phyloP scores from a whole-genome alignment of 2,888 invertebrate species.

The Pammene fasciana region DNA sequence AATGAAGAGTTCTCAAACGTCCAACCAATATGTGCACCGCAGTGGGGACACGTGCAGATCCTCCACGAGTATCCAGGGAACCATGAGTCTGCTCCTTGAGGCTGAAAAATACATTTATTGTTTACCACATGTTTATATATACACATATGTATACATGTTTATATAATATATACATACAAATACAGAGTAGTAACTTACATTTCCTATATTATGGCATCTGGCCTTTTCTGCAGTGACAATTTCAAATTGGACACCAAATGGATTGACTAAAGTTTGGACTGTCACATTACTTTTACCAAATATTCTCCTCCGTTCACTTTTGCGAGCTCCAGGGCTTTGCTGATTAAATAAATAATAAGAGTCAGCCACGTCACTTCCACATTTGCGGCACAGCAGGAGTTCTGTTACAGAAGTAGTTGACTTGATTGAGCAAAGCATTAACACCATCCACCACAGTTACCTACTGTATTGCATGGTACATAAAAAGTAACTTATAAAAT shows the following conservation, averaged over 20 bases:
- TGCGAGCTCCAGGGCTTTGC: conserved; percentile 76
- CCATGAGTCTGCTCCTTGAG: conserved; percentile 84
- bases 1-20: conserved; percentile 75
- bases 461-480: neutral
- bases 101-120: conserved; percentile 58
- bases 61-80: conserved; percentile 87
- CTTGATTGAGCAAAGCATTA: conserved; percentile 11
- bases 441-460: conserved; percentile 1
- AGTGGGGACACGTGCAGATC: conserved; percentile 84
- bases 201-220: conserved; percentile 79
- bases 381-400: conserved; percentile 82
- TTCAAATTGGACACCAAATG: conserved; percentile 81
- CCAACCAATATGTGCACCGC: conserved; percentile 85
- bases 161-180: neutral
- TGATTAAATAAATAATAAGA: conserved; percentile 79
- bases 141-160: neutral
- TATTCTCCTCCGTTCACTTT: conserved; percentile 75
- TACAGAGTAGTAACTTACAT: conserved; percentile 63
- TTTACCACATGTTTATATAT: neutral
- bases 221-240: conserved; percentile 80
- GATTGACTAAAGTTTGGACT: conserved; percentile 82
- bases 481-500: neutral
- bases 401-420: conserved; percentile 65
- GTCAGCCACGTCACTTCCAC: conserved; percentile 84
- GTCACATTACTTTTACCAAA: conserved; percentile 81